Evolutionary conservation across 2,888 invertebrate genomes (phyloP), one percentile per base, ranked within the genome.

Genomic region (Lasiommata megera): DNA sequence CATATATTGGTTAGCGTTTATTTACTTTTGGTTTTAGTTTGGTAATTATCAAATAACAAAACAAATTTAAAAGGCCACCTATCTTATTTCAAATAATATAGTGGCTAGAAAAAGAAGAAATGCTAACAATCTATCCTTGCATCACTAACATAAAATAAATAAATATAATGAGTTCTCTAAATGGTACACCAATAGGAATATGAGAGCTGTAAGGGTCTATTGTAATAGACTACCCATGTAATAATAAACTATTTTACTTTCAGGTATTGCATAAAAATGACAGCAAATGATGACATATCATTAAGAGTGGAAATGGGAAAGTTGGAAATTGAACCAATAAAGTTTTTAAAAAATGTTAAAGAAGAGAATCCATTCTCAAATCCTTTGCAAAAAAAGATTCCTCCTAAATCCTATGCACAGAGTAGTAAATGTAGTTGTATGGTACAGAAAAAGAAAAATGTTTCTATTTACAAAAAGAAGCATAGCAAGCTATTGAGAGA

Each of bases 261-360:
- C 9, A 29, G 41, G 52, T 38, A 37, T 38, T 50, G 11, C 34
- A 23, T 3, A 53, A 72, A 61, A 65, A 90, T 90, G 90, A 78
- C 84, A 63, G 84, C 87, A 71, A 84, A 90, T 75, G 52, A 52
- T 18, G 92, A 92, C 56, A 74, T 89, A 67, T 78, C 87, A 58
- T 71, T 93, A 64, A 89, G 91, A 64, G 84, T 90, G 59, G 88
- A 91, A 73, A 83, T 93, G 80, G 88, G 86, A 62, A 92, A 89
- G 71, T 74, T 93, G 62, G 91, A 93, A 83, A 93, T 93, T 73
- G 91, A 92, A 66, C 86, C 91, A 28, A 70, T 75, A 41, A 82
- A 86, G 74, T 55, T 70, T 36, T 73, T 67, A 60, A 75, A 75
- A 61, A 71, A 57, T 41, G 34, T 61, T 3, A 78, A 67, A 59